Conservation (phyloP, 1,140 invertebrate species). For the Papilio polyxenes region DNA sequence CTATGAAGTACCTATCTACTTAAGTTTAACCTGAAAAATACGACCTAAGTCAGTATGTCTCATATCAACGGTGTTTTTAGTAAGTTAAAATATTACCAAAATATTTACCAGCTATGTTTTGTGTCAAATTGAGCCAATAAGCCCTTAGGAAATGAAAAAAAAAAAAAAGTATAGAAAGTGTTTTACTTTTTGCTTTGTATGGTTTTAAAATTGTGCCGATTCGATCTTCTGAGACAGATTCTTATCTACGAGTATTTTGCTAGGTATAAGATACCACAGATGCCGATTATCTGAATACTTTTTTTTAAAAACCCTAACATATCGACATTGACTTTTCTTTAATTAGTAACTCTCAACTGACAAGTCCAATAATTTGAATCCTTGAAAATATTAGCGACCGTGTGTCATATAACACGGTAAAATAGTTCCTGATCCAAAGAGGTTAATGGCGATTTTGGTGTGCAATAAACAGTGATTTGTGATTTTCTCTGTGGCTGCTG, state of each 20-base stretch:
- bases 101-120: too few species aligned
- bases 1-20: too few species aligned
- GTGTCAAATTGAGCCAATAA: neutral
- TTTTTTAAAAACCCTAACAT: neutral
- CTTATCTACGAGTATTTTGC: neutral
- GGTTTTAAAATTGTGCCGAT: neutral
- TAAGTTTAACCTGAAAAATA: neutral
- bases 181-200: neutral
- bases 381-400: slow-evolving; percentile 51
- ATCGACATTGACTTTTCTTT: slow-evolving; percentile 19
- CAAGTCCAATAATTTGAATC: slow-evolving; percentile 42
- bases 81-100: too few species aligned
- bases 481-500: slow-evolving; percentile 50
- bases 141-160: neutral
- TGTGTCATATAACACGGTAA: slow-evolving; percentile 9
- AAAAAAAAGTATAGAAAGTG: neutral
- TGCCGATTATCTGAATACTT: neutral
- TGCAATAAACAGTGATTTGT: slow-evolving; percentile 47
- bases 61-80: too few species aligned
- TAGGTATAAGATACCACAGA: neutral
- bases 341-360: slow-evolving; percentile 25
- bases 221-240: neutral
- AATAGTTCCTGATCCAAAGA: slow-evolving; percentile 31
- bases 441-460: slow-evolving; percentile 41
- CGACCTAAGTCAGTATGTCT: too few species aligned